A percentile compares a stretch with the other conserved stretches of the same genome.
Evolutionary conservation across 2,797 vertebrate species (phyloP).

Genomic region (Rhyacichthys aspro): DNA sequence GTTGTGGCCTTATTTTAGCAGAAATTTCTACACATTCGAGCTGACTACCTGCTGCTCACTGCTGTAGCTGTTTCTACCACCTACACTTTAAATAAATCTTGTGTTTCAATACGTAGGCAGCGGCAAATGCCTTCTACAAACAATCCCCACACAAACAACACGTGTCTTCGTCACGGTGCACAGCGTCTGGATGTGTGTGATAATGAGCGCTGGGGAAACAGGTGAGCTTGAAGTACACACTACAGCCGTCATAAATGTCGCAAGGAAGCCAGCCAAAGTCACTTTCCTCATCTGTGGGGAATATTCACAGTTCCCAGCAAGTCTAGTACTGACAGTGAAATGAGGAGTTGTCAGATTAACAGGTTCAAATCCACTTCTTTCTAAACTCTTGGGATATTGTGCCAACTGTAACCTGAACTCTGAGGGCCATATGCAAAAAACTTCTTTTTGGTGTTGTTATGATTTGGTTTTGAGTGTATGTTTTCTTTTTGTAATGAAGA

Average conservation of each 20-base stretch:
- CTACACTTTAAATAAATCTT: neutral
- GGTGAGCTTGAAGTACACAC: constrained; percentile 22
- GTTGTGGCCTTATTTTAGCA: neutral
- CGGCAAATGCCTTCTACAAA: constrained; percentile 4
- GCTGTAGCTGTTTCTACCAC: neutral
- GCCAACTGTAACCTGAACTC: constrained; percentile 15
- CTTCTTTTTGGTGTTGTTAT: neutral
- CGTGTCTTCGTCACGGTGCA: constrained; percentile 6
- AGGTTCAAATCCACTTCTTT: constrained; percentile 25
- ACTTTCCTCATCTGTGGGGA: constrained; percentile 19
- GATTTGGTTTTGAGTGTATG: too few species aligned
- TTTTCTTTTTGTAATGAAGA: too few species aligned
- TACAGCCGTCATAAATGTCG: constrained; percentile 35
- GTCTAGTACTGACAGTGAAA: constrained; percentile 28
- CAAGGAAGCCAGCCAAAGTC: constrained; percentile 29
- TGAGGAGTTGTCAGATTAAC: constrained; percentile 28
- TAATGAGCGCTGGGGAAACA: constrained; percentile 31
- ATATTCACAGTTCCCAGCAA: constrained; percentile 21
- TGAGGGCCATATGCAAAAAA: constrained; percentile 7
- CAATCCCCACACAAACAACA: neutral
- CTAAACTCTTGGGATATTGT: constrained; percentile 29
- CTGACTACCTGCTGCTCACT: neutral
- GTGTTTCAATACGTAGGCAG: neutral
- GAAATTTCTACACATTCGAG: neutral
- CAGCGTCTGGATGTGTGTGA: constrained; percentile 30